Base-by-base conservation (phyloP, 2,888 invertebrate species). In the Cepaea hortensis region DNA sequence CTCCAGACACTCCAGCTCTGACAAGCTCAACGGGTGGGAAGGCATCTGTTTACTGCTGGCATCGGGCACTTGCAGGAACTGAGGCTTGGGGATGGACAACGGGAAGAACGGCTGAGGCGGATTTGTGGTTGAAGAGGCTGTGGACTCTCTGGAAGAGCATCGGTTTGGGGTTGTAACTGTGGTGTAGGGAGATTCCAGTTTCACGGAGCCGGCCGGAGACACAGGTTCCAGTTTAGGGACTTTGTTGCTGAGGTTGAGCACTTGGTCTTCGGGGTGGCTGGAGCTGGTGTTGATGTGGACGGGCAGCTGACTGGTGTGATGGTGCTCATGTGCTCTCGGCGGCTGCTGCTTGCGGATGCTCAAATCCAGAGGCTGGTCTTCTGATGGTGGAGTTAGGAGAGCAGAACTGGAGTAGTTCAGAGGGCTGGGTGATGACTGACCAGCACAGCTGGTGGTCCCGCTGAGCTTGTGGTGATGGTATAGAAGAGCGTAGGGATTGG, bases 171-270 rank as follows among this genome's bases (percentile, higher is more conserved):
- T 81, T 62, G 81, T 82, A 18, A 68, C 48, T 11, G 55, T 81
- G 55, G 77, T 81, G 84, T 79, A 75, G 7, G 76, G 76, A 0
- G 84, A 84, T 15, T 84, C 84, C n/a, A 48, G 46, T 50, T 84
- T 84, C 46, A 83, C 48, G 7, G 80, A 87, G 35, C 88, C 88
- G 61, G 85, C 73, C 23, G 91, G 86, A 18, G 87, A 87, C 46
- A 73, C 73, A 35, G 86, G 81, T 79, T 90, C 91, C 85, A 89
- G 88, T 88, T 91, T 91, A 13, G 89, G 83, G 48, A 84, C 70
- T 94, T 96, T 96, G 93, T 96, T 95, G 95, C 97, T 97, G 84
- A 97, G 95, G 94, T 97, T 97, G 70, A 97, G 96, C 77, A 96
- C 97, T 95, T 97, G 97, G 90, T 92, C 92, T 70, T 88, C 85